Evolutionary conservation across 2,113 vertebrate genomes (phyloP).

Genomic region (human): DNA sequence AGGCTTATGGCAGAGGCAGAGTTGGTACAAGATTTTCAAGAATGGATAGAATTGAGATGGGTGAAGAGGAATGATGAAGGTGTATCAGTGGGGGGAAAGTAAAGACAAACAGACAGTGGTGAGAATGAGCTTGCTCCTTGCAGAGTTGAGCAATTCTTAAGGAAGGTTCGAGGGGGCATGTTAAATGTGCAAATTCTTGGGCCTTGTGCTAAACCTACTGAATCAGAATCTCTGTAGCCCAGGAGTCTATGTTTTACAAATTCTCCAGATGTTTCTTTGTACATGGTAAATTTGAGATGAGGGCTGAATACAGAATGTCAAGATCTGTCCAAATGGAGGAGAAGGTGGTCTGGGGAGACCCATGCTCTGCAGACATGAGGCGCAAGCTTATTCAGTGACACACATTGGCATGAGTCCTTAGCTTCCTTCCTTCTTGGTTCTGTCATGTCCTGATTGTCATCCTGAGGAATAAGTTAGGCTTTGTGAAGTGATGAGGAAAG

Average conservation of each 20-base stretch:
- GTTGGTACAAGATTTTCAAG: background rate
- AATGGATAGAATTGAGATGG: background rate
- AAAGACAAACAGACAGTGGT: background rate
- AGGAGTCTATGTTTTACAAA: background rate
- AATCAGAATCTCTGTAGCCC: background rate
- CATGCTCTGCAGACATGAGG: background rate
- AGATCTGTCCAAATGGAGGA: background rate
- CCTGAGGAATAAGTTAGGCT: background rate
- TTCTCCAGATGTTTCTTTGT: background rate
- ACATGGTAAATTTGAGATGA: too few relatives aligned
- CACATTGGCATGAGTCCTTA: background rate
- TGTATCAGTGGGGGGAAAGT: background rate
- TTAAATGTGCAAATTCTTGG: background rate
- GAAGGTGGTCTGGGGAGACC: background rate
- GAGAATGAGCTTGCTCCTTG: background rate
- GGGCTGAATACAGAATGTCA: background rate
- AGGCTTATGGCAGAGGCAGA: background rate
- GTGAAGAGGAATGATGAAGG: background rate
- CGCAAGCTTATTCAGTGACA: background rate
- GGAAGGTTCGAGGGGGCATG: background rate
- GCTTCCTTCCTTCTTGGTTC: background rate
- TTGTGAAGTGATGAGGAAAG: background rate
- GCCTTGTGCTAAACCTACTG: too few relatives aligned
- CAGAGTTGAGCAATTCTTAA: too few relatives aligned
- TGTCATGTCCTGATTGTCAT: background rate